Evolutionary conservation across 1,140 invertebrate genomes (phyloP), one percentile per base, ranked within the genome.

Genomic region (Papilio helenus): DNA sequence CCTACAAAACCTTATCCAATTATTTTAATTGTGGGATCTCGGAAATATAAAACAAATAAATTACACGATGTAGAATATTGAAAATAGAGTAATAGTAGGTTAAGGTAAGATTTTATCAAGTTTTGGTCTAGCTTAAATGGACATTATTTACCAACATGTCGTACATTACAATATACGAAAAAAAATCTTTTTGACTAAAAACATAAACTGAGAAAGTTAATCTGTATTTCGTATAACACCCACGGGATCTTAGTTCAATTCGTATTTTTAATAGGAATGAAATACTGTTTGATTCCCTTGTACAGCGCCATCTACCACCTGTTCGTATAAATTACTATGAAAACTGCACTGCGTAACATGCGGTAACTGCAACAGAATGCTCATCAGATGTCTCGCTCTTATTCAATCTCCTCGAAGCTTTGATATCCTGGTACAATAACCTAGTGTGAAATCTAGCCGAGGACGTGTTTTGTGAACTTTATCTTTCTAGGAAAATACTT

Each of bases 361-460:
- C 2, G 51, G 7, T n/a, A 20, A 55, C n/a, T 55, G 51, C n/a
- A 55, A n/a, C 18, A n/a, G 18, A 20, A 55, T 55, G 51, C 7
- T 20, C 51, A 55, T 1, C n/a, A 55, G 51, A 55, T 55, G 51
- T 55, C 51, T 8, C 34, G 7, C 34, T 5, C 9, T 20, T 55
- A n/a, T 20, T 20, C n/a, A 55, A 55, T 49, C n/a, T 55, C n/a
- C n/a, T 55, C n/a, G 2, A n/a, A 20, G n/a, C n/a, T 55, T 55
- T 55, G 51, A 55, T 18, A 55, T 55, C 51, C 51, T 55, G 51
- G 51, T 55, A 55, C 5, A 20, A 55, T 55, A 55, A 55, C 51
- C 51, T 55, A 55, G 51, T 55, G 51, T 55, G 51, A 55, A 55
- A 55, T 55, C 51, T 55, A 55, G 51, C 51, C n/a, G 51, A 55